Conservation (phyloP, 2,113 vertebrate species). For the Amazona vittata region DNA sequence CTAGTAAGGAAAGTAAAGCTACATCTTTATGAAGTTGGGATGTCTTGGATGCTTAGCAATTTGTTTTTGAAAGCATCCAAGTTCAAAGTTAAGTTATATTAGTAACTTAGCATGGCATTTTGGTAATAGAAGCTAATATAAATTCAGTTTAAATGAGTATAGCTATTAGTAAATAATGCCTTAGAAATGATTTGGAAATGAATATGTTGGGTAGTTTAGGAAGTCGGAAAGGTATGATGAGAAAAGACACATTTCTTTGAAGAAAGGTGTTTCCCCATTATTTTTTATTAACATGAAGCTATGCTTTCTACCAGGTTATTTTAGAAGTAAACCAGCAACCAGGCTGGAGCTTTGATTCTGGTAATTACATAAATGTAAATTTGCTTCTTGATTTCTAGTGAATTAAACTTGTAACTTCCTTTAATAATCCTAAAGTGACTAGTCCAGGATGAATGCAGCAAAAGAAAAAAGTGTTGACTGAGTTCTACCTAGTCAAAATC, state of each 20-base stretch:
- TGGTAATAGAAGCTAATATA: background rate
- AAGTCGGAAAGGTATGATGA: background rate
- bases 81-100: background rate
- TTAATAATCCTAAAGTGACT: background rate
- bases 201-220: background rate
- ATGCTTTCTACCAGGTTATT: background rate
- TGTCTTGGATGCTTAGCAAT: background rate
- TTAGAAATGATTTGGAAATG: background rate
- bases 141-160: background rate
- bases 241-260: background rate
- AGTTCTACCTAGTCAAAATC: background rate
- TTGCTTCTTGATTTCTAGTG: background rate
- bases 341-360: background rate
- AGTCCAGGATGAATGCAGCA: background rate
- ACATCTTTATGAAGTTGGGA: background rate
- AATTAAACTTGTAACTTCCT: background rate
- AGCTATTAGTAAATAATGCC: background rate
- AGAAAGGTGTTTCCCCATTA: background rate
- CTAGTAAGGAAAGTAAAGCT: background rate
- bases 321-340: background rate
- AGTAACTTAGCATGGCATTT: background rate
- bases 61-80: background rate
- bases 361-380: background rate
- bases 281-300: background rate
- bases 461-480: background rate